Conservation (phyloP, 64 coral and sea anemone species). For the Porites lutea region DNA sequence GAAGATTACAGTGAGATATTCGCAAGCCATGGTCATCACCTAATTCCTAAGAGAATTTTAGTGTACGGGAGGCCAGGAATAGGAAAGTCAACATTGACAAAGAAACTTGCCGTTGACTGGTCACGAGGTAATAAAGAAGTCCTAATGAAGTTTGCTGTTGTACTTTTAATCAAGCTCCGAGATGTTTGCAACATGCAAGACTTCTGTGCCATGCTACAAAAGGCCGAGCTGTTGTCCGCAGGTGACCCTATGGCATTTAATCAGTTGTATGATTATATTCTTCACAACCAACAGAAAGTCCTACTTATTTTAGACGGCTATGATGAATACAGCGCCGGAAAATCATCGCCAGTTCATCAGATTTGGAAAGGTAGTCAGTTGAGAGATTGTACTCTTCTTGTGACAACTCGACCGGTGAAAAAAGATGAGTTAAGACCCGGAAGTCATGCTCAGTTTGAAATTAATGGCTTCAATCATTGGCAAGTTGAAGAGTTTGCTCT, state of each 20-base stretch:
- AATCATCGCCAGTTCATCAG: conserved; percentile 8
- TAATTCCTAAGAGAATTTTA: no score
- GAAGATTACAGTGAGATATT: no score
- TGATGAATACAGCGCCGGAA: conserved; percentile 34
- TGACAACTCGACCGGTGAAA: conserved; percentile 37
- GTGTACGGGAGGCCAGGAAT: no score
- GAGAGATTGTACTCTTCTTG: conserved; percentile 3
- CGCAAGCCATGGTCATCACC: no score
- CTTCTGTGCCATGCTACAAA: no score
- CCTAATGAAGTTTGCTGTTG: no score
- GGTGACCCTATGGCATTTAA: no score
- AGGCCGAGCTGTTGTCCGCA: no score
- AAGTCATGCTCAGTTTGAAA: conserved; percentile 35
- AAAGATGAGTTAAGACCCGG: neutral
- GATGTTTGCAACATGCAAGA: no score
- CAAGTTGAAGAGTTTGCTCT: conserved; percentile 12
- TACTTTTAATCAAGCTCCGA: no score
- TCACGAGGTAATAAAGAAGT: no score
- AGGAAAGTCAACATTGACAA: neutral
- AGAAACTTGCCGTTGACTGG: neutral
- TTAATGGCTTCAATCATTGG: conserved; percentile 17
- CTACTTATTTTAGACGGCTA: conserved; percentile 53
- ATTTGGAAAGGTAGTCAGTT: neutral
- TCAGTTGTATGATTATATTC: neutral
- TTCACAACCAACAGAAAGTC: conserved; percentile 25